phyloP scores from a whole-genome alignment of 2,113 vertebrate species.

The Athene noctua region DNA sequence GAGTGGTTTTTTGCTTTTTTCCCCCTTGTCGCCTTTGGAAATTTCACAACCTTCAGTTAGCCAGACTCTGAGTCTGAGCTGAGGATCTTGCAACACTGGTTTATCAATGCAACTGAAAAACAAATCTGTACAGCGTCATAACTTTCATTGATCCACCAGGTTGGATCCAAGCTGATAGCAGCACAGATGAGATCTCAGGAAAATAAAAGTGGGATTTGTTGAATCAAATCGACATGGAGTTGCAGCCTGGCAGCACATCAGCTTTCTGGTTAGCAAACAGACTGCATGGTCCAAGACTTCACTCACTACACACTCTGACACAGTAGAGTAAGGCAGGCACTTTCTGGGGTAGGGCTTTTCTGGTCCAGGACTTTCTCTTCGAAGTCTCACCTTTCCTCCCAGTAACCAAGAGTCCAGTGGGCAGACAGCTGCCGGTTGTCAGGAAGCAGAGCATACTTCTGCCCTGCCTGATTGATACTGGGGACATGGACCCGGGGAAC shows the following conservation, averaged over 20 bases:
- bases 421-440: neutral
- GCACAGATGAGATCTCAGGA: neutral
- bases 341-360: neutral
- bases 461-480: neutral
- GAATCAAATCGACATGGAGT: neutral
- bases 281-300: neutral
- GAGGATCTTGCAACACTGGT: slow-evolving; percentile 51
- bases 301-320: neutral
- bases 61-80: slow-evolving; percentile 31
- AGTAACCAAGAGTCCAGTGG: neutral
- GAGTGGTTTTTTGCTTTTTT: neutral
- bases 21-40: slow-evolving; percentile 17
- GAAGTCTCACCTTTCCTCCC: neutral
- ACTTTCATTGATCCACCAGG: slow-evolving; percentile 24
- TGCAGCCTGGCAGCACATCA: neutral
- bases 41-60: slow-evolving; percentile 56
- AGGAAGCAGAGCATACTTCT: neutral
- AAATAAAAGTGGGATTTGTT: neutral
- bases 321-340: neutral
- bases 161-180: neutral
- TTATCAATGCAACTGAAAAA: slow-evolving; percentile 57
- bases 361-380: neutral
- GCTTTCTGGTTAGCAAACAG: neutral
- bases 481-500: neutral
- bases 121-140: slow-evolving; percentile 24